Evolutionary conservation across 2,888 invertebrate genomes (phyloP).

Genomic region (Oithona nana): DNA sequence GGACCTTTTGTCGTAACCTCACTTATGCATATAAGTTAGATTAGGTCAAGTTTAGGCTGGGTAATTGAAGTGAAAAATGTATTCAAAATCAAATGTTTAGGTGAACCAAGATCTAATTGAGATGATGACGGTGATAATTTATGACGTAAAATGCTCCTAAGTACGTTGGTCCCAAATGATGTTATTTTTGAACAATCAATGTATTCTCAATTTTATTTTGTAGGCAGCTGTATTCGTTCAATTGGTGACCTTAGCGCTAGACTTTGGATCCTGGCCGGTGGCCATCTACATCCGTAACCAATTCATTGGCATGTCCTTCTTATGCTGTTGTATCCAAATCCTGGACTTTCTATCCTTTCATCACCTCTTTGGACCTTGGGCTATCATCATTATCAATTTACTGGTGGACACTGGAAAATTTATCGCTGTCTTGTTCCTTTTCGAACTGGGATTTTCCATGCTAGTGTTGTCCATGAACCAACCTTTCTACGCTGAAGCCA

Average conservation of each 20-base stretch:
- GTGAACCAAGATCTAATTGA: no score
- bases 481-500: conserved; percentile 32
- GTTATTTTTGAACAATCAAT: no score
- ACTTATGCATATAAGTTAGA: no score
- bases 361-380: conserved; percentile 98
- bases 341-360: conserved; percentile 95
- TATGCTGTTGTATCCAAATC: conserved; percentile 91
- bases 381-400: conserved; percentile 73
- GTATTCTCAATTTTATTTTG: neutral
- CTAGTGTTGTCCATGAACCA: conserved; percentile 89
- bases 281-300: conserved; percentile 50
- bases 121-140: no score
- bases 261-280: conserved; percentile 49
- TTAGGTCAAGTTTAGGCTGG: no score
- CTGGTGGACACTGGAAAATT: conserved; percentile 40
- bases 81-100: no score
- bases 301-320: conserved; percentile 80
- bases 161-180: no score
- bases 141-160: no score
- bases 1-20: no score
- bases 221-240: conserved; percentile 59
- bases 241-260: conserved; percentile 51
- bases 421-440: conserved; percentile 87
- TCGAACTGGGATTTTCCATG: conserved; percentile 96
- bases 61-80: no score